A percentile compares a stretch with the other conserved stretches of the same genome.
Evolutionary conservation across 2,888 invertebrate species (phyloP).

Genomic region (Polyploca ridens): DNA sequence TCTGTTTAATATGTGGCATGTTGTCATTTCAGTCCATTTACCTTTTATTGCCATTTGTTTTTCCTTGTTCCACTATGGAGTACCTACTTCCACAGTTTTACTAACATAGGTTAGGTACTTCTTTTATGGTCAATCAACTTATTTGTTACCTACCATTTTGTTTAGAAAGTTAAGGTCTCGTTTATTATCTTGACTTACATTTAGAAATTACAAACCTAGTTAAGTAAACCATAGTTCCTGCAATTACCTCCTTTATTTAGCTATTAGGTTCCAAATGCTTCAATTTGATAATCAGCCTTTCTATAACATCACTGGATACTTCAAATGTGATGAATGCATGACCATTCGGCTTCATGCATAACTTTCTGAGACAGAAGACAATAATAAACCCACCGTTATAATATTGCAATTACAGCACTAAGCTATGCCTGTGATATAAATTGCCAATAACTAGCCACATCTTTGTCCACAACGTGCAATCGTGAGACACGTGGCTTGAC

Average conservation of each 20-base stretch:
- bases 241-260: not conserved
- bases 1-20: not conserved
- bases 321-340: no score
- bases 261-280: not conserved
- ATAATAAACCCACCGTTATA: no score
- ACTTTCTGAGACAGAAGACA: not conserved
- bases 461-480: not conserved
- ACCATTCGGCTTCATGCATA: no score
- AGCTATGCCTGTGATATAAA: not conserved
- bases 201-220: no score
- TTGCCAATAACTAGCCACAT: not conserved
- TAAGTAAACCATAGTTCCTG: not conserved
- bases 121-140: not conserved
- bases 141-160: not conserved
- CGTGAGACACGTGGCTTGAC: not conserved
- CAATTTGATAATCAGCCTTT: not conserved
- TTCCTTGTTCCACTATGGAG: not conserved
- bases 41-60: slow-evolving; percentile 3
- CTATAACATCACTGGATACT: not conserved
- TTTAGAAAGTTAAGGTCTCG: not conserved
- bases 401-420: no score
- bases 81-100: no score
- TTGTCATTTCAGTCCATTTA: slow-evolving; percentile 6
- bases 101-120: no score
- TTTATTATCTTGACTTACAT: no score